These are phyloP conservation scores for Ceratitis capitata DNA, from an alignment of 1,140 invertebrate species.

Conservation along the genomic window DNA sequence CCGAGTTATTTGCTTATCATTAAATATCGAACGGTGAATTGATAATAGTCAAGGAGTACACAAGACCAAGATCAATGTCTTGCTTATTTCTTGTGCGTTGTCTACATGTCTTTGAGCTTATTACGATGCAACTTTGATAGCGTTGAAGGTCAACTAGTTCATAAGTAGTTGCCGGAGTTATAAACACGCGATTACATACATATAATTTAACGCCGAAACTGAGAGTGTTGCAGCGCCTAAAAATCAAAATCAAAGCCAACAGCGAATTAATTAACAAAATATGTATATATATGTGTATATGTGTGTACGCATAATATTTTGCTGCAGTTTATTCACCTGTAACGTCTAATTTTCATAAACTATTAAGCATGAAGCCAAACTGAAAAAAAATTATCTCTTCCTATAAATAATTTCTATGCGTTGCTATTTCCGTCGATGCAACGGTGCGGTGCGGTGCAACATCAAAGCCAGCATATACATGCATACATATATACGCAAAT, in stretches of 20 bases:
- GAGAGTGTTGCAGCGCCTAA: neutral
- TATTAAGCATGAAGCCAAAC: neutral
- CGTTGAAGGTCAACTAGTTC: slow-evolving; percentile 11
- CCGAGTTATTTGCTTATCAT: neutral
- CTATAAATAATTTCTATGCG: neutral
- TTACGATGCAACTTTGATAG: neutral
- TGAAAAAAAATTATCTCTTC: neutral
- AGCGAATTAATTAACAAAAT: neutral
- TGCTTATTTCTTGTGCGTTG: neutral
- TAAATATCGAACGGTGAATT: neutral
- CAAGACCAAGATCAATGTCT: neutral
- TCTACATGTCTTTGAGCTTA: too few relatives aligned
- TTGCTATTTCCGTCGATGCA: neutral
- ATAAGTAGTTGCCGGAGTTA: neutral
- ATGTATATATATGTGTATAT: neutral
- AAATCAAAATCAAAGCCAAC: neutral
- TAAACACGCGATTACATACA: neutral
- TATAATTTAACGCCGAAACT: neutral
- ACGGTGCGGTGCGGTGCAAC: neutral
- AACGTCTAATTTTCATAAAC: neutral
- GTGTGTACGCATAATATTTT: neutral
- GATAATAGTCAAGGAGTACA: neutral
- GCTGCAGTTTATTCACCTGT: neutral
- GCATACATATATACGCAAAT: too few relatives aligned
- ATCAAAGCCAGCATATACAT: neutral